phyloP scores from a whole-genome alignment of 2,113 vertebrate species.

The Silurus asotus region DNA sequence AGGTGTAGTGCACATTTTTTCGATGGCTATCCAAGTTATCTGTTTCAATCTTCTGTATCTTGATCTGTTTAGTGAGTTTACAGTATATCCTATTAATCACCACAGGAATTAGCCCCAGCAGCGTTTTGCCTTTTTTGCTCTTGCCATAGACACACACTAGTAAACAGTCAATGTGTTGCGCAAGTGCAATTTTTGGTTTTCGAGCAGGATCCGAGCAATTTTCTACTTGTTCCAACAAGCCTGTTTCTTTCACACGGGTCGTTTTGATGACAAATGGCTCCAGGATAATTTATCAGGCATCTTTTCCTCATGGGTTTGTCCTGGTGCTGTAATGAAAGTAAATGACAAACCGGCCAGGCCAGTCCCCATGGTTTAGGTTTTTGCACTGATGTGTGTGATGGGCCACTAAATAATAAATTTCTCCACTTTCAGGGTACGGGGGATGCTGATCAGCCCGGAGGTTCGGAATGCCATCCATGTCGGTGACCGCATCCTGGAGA shows the following conservation, averaged over 20 bases:
- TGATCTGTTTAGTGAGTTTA: no score
- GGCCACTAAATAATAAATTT: slow-evolving; percentile 16
- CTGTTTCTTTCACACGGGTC: background rate
- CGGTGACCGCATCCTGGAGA: slow-evolving; percentile 94
- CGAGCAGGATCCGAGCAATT: background rate
- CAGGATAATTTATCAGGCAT: background rate
- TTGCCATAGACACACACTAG: background rate
- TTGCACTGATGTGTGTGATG: slow-evolving; percentile 23
- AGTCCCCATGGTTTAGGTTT: background rate
- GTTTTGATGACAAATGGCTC: background rate
- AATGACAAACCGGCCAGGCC: slow-evolving; percentile 21
- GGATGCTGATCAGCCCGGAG: slow-evolving; percentile 90
- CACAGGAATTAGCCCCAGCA: slow-evolving; percentile 19
- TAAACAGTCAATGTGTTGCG: slow-evolving; percentile 45
- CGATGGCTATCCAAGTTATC: background rate
- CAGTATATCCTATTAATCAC: background rate
- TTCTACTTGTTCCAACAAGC: background rate
- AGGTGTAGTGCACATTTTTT: background rate
- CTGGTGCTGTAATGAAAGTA: background rate
- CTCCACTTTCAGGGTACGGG: slow-evolving; percentile 78
- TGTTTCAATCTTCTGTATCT: background rate
- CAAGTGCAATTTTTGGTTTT: slow-evolving; percentile 53
- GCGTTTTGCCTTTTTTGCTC: background rate
- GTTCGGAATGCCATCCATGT: slow-evolving; percentile 91
- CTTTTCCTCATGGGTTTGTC: background rate